Evolutionary conservation across 2,888 invertebrate genomes (phyloP), one percentile per base, ranked within the genome.

Genomic region (Apotomis turbidana): DNA sequence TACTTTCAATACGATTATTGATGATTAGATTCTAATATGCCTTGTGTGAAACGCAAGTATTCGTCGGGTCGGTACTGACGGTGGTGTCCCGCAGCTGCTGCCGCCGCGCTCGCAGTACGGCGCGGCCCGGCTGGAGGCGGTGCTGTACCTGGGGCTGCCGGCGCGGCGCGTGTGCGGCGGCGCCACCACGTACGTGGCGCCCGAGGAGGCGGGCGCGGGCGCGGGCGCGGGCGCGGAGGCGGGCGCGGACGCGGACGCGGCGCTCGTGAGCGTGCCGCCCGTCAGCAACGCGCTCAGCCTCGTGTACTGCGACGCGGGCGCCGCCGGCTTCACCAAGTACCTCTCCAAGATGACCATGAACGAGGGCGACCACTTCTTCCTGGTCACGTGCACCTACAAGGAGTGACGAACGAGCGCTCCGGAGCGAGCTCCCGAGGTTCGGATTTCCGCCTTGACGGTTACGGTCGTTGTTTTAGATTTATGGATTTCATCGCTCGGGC

Each of bases 241-340:
- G 15, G 15, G 15, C 90, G 75, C 46, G 59, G 72, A 59, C 54
- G 76, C 52, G 66, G 79, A 59, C 73, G 91, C 81, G 3, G 87
- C 94, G 62, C 87, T 95, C 59, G 90, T 96, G 49, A 94, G 95
- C 3, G 90, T 97, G 74, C 95, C 95, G 64, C 94, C 95, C 0
- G 91, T 90, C 63, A 93, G 95, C 83, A 97, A 97, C 91, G 94
- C 95, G 61, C 89, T 97, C 12, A 95, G 94, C 86, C 93, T 97
- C 52, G 95, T 96, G 67, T 93, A 91, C 88, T 86, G 94, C 94
- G 84, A 94, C 93, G 82, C 90, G 78, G 93, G 92, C 80, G 90
- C 91, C 68, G 91, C 91, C 61, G 78, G 86, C 79, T 94, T 93
- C 88, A 89, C 92, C 74, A 90, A 91, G 81, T 92, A 93, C 85